These are phyloP conservation scores for Semotilus atromaculatus DNA, from an alignment of 2,797 vertebrate species.

Conservation along the genomic window DNA sequence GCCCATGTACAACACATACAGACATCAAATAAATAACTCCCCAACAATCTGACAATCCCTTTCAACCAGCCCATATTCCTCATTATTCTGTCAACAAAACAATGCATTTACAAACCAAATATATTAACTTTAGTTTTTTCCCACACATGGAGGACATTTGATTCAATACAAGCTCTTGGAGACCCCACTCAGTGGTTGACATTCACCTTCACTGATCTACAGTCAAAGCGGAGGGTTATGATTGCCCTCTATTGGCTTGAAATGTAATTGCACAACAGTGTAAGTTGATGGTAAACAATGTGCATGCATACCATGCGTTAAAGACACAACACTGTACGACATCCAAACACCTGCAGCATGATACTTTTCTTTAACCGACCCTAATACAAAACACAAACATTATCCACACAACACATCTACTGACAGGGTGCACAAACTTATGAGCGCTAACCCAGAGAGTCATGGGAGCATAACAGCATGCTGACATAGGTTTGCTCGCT, in stretches of 20 bases:
- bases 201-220: slow-evolving; percentile 30
- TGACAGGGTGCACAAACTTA: slow-evolving; percentile 8
- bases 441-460: neutral
- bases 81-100: slow-evolving; percentile 29
- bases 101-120: slow-evolving; percentile 51
- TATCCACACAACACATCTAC: slow-evolving; percentile 25
- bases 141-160: slow-evolving; percentile 11
- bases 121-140: slow-evolving; percentile 10
- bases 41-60: slow-evolving; percentile 21
- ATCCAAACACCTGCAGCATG: slow-evolving; percentile 17
- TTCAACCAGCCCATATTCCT: slow-evolving; percentile 23
- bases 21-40: slow-evolving; percentile 41
- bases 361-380: slow-evolving; percentile 18
- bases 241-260: slow-evolving; percentile 44
- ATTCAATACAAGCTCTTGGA: slow-evolving; percentile 38
- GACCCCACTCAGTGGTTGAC: slow-evolving; percentile 32
- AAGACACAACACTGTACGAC: slow-evolving; percentile 29
- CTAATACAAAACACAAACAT: slow-evolving; percentile 13
- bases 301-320: slow-evolving; percentile 36
- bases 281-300: slow-evolving; percentile 32
- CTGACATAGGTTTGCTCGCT: slow-evolving; percentile 32
- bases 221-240: slow-evolving; percentile 41
- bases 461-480: slow-evolving; percentile 27
- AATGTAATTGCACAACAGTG: slow-evolving; percentile 40
- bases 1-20: slow-evolving; percentile 23